Evolutionary conservation across 2,797 vertebrate genomes (phyloP).

Genomic region (Lithobates pipiens): DNA sequence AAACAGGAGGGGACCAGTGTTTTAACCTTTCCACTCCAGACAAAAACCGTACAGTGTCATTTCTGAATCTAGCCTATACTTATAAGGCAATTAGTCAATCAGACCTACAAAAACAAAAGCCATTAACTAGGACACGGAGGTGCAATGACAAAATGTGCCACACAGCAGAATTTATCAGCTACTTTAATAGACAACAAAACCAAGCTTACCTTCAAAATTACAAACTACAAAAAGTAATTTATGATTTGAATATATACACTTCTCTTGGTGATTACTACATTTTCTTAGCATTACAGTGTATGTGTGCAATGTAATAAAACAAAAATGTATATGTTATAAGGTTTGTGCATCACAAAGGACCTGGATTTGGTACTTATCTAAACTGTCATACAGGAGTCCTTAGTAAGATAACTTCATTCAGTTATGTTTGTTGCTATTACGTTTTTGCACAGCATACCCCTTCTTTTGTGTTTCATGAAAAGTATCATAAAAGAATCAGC

Average conservation of each 20-base stretch:
- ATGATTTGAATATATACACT: background rate
- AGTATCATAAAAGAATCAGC: no score
- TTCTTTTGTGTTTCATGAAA: no score
- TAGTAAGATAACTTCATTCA: no score
- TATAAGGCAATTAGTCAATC: constrained; percentile 34
- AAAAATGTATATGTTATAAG: background rate
- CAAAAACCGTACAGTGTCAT: constrained; percentile 35
- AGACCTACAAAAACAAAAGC: constrained; percentile 15
- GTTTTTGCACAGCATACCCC: no score
- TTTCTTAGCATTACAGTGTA: background rate
- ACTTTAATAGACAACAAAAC: background rate
- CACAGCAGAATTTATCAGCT: constrained; percentile 1
- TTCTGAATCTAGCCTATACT: constrained; percentile 43
- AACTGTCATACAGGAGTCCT: no score
- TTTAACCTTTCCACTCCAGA: constrained; percentile 39
- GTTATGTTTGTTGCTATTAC: no score
- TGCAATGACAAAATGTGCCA: constrained; percentile 4
- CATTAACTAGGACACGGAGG: constrained; percentile 9
- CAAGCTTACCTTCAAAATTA: background rate
- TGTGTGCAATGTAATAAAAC: background rate
- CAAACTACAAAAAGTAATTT: background rate
- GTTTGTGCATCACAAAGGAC: no score
- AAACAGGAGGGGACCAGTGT: constrained; percentile 40
- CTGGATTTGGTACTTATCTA: no score
- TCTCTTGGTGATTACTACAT: background rate